Percentiles rank a stretch among this genome's conserved stretches.
Conservation (phyloP, 2,113 vertebrate genomes). For the Sturnira hondurensis region DNA sequence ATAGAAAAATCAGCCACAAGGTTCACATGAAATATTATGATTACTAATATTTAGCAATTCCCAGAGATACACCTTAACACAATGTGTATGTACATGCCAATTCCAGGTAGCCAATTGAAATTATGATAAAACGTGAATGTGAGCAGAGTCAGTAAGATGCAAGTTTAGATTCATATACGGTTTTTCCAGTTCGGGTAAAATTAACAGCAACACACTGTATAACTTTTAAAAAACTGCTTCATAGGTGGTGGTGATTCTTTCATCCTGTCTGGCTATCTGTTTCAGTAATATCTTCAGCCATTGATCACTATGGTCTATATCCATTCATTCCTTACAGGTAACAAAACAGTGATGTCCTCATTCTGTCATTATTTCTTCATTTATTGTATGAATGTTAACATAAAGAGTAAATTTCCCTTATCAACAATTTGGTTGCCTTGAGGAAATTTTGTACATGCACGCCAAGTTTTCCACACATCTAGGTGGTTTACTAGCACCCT, state of each 20-base stretch:
- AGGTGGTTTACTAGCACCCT: background rate
- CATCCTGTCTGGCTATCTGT: background rate
- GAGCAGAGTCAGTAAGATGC: background rate
- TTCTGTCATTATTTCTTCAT: background rate
- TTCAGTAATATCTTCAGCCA: background rate
- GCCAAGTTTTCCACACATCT: background rate
- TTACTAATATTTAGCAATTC: background rate
- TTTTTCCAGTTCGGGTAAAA: background rate
- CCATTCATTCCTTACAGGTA: background rate
- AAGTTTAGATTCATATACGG: background rate
- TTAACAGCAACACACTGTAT: background rate
- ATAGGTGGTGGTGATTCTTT: background rate
- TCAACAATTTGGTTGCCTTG: background rate
- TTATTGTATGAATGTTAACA: background rate
- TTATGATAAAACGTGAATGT: background rate
- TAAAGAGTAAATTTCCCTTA: background rate
- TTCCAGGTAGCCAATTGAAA: background rate
- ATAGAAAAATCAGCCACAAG: background rate
- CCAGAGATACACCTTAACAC: background rate
- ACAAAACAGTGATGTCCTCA: background rate
- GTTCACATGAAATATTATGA: background rate
- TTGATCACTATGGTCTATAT: background rate
- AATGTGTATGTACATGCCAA: background rate
- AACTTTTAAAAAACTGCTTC: background rate
- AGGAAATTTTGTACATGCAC: background rate